Conservation (phyloP, 1,140 invertebrate genomes). For the Archivesica marissinica region DNA sequence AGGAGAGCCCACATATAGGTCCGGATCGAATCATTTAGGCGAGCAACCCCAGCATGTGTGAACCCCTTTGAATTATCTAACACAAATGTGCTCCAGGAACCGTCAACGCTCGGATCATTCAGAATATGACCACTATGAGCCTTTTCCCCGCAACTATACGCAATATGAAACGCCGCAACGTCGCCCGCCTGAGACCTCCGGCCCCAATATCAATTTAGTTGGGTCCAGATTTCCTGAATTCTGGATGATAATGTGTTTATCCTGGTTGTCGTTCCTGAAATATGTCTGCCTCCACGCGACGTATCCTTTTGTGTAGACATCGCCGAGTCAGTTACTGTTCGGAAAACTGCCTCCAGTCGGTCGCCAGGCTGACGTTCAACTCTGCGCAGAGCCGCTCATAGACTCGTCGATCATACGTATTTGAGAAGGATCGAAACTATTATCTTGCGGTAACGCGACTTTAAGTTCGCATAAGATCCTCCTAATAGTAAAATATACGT, state of each 20-base stretch:
- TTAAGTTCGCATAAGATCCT: too few relatives aligned
- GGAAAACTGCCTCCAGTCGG: too few relatives aligned
- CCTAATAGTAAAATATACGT: too few relatives aligned
- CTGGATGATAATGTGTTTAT: neutral
- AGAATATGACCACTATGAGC: neutral
- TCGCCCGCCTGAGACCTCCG: conserved; percentile 16
- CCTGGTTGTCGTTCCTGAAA: conserved; percentile 20
- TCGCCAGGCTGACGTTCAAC: too few relatives aligned
- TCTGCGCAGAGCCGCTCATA: too few relatives aligned
- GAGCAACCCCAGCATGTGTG: conserved; percentile 27
- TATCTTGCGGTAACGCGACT: too few relatives aligned
- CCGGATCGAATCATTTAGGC: conserved; percentile 43
- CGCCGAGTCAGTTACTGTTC: too few relatives aligned
- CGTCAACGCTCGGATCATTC: neutral
- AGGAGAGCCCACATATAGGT: conserved; percentile 55
- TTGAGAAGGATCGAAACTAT: too few relatives aligned
- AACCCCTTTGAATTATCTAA: conserved; percentile 14
- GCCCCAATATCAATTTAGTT: neutral
- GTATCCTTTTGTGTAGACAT: too few relatives aligned
- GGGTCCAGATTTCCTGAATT: conserved; percentile 6
- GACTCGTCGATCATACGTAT: too few relatives aligned
- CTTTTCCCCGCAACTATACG: neutral
- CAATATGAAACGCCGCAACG: neutral
- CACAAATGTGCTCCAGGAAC: conserved; percentile 23
- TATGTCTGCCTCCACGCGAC: conserved; percentile 17